Conservation (phyloP, 23 tunicate genomes). For the Halocynthia aurantium region DNA sequence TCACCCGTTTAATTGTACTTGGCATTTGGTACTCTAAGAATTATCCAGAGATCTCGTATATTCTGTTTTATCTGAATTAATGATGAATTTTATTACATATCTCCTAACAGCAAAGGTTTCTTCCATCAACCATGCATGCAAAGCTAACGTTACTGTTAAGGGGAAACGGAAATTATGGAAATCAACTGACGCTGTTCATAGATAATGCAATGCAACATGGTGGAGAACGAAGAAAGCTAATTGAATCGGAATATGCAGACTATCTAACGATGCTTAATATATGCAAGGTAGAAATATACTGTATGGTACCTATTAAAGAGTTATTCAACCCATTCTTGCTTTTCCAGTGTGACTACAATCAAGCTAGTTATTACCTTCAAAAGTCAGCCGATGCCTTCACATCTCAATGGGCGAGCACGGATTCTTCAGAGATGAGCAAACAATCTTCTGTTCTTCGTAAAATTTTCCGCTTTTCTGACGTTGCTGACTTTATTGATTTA, state of each 20-base stretch:
- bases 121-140: constrained; percentile 40
- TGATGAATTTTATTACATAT: neutral
- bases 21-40: neutral
- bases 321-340: neutral
- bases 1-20: neutral
- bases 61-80: neutral
- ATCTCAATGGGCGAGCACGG: constrained; percentile 23
- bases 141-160: constrained; percentile 45
- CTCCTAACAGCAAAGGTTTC: constrained; percentile 38
- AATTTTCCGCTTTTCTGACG: constrained; percentile 28
- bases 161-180: constrained; percentile 31
- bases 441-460: constrained; percentile 4
- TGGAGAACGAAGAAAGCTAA: constrained; percentile 13
- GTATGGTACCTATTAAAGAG: neutral
- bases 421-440: neutral
- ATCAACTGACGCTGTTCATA: constrained; percentile 37
- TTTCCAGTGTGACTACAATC: constrained; percentile 49
- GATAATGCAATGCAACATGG: constrained; percentile 48
- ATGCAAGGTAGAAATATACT: constrained; percentile 26
- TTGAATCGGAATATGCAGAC: constrained; percentile 43
- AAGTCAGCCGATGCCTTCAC: constrained; percentile 24
- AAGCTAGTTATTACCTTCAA: constrained; percentile 51
- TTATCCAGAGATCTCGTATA: neutral
- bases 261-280: constrained; percentile 44
- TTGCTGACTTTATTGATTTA: constrained; percentile 34